Conservation (phyloP, 2,888 invertebrate species). For the Sesia apiformis region DNA sequence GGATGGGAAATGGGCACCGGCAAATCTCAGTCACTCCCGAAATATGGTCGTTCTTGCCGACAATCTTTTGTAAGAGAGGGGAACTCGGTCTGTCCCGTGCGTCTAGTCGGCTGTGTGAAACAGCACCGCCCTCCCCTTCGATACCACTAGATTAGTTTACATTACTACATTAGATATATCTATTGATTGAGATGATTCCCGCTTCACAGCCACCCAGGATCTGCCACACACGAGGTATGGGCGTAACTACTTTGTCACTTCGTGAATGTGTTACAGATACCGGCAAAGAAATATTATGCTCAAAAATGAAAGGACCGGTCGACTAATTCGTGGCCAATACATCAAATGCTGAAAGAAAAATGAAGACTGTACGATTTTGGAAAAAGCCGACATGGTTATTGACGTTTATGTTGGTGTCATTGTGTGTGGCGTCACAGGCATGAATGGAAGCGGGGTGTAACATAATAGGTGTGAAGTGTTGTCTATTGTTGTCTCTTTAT, state of each 20-base stretch:
- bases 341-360: constrained; percentile 53
- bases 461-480: constrained; percentile 73
- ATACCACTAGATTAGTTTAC: too few species aligned
- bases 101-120: too few species aligned
- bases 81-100: too few species aligned
- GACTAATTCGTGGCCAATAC: constrained; percentile 69
- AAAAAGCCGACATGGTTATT: constrained; percentile 49
- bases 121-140: too few species aligned
- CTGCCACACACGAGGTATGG: constrained; percentile 62
- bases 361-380: constrained; percentile 49
- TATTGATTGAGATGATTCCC: too few species aligned
- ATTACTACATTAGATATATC: too few species aligned
- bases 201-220: constrained; percentile 49
- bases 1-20: too few species aligned
- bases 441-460: constrained; percentile 60
- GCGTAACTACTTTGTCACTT: constrained; percentile 65
- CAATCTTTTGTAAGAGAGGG: too few species aligned
- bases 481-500: constrained; percentile 42
- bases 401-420: constrained; percentile 65
- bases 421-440: constrained; percentile 61
- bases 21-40: too few species aligned
- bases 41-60: too few species aligned
- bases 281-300: constrained; percentile 36
- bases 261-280: constrained; percentile 42
- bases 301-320: constrained; percentile 46